Evolutionary conservation across 2,888 invertebrate species (phyloP).

Genomic region (Monoplex corrugatus): DNA sequence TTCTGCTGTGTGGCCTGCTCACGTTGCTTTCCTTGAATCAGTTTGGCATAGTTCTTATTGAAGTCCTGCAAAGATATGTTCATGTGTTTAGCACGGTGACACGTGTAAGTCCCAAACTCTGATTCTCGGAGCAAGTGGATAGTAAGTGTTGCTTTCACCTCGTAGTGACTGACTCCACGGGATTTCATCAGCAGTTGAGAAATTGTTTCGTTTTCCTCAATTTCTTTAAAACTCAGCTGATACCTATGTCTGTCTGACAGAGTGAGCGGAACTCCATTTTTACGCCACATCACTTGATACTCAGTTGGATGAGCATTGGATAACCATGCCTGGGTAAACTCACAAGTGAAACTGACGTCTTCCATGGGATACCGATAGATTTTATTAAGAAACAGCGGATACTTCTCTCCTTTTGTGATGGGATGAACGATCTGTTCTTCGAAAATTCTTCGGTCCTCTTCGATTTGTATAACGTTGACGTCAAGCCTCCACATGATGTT

Average conservation of each 20-base stretch:
- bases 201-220: neutral
- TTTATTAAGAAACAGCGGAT: neutral
- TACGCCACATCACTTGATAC: slow-evolving; percentile 19
- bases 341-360: neutral
- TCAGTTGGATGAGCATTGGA: neutral
- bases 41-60: neutral
- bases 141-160: neutral
- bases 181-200: neutral
- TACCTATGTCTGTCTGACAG: slow-evolving; percentile 1
- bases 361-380: slow-evolving; percentile 30
- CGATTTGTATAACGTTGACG: neutral
- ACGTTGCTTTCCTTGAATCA: neutral
- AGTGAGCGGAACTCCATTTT: neutral
- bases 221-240: neutral
- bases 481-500: neutral
- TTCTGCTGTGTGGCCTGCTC: neutral
- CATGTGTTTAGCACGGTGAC: neutral
- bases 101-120: slow-evolving; percentile 29
- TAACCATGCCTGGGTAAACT: neutral
- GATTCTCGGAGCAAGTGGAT: neutral
- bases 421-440: neutral
- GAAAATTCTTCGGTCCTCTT: neutral
- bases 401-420: neutral
- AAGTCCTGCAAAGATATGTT: neutral
- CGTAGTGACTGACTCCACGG: neutral